Conservation (phyloP, 2,888 invertebrate species). For the Drosophila bunnanda region DNA sequence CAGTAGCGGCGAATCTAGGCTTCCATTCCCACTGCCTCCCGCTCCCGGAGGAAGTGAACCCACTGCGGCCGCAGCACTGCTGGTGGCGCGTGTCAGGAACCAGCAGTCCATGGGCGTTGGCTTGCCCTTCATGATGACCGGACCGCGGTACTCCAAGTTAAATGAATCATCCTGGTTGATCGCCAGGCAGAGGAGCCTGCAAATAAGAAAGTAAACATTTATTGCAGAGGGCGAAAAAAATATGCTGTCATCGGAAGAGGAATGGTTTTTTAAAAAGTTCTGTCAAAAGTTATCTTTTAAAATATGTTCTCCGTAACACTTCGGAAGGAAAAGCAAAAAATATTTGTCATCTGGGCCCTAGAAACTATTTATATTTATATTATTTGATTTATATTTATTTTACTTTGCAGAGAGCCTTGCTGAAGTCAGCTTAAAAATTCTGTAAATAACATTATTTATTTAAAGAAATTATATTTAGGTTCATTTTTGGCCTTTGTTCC, state of each 20-base stretch:
- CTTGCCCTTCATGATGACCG: slow-evolving; percentile 96
- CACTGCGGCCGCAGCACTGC: slow-evolving; percentile 44
- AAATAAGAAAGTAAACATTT: slow-evolving; percentile 74
- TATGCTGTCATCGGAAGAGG: background rate
- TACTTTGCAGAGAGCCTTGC: background rate
- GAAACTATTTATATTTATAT: background rate
- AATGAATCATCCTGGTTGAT: slow-evolving; percentile 94
- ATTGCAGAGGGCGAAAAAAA: background rate
- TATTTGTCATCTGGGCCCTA: background rate
- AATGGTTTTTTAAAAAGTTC: background rate
- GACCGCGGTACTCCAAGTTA: slow-evolving; percentile 93
- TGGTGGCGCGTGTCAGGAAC: slow-evolving; percentile 88
- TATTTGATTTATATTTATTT: background rate
- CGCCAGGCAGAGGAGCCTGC: slow-evolving; percentile 91
- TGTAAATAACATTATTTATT: background rate
- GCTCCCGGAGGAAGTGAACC: slow-evolving; percentile 51
- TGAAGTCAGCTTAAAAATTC: background rate
- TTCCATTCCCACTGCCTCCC: slow-evolving; percentile 67
- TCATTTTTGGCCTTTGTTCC: background rate
- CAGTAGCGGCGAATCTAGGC: slow-evolving; percentile 74
- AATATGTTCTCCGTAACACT: background rate
- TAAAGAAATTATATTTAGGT: background rate
- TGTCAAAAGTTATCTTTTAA: background rate
- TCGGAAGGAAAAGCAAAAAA: background rate
- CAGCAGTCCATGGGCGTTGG: slow-evolving; percentile 97